Conservation (phyloP, 2,797 vertebrate species). For the Galaxias olidus region DNA sequence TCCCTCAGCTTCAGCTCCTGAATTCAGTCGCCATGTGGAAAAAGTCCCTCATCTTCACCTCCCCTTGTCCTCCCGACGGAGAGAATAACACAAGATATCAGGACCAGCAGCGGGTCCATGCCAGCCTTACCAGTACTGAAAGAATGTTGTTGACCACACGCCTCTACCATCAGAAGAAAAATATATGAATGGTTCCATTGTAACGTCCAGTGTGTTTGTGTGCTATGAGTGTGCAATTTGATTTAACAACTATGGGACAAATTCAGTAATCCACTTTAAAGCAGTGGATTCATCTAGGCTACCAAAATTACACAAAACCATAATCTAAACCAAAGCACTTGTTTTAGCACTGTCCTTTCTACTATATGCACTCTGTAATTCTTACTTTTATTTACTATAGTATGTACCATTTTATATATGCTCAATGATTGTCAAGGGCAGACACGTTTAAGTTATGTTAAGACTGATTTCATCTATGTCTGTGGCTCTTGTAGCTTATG, state of each 20-base stretch:
- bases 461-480: no score
- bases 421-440: no score
- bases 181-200: conserved; percentile 1
- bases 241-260: neutral
- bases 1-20: neutral
- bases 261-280: no score
- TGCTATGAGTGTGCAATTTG: neutral
- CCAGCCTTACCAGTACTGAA: conserved; percentile 16
- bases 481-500: neutral
- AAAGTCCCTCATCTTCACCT: neutral
- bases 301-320: neutral
- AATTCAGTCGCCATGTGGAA: neutral
- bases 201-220: neutral
- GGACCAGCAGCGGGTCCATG: conserved; percentile 17
- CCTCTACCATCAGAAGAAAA: neutral
- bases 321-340: no score
- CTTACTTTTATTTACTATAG: no score
- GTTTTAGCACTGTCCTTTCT: no score
- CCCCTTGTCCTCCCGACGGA: neutral
- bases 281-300: neutral
- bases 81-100: neutral
- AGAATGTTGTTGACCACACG: neutral
- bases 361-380: no score
- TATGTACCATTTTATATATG: no score
- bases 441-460: no score